Evolutionary conservation across 2,113 vertebrate species (phyloP), one percentile per base, ranked within the genome.

Genomic region (Aviceda subcristata): DNA sequence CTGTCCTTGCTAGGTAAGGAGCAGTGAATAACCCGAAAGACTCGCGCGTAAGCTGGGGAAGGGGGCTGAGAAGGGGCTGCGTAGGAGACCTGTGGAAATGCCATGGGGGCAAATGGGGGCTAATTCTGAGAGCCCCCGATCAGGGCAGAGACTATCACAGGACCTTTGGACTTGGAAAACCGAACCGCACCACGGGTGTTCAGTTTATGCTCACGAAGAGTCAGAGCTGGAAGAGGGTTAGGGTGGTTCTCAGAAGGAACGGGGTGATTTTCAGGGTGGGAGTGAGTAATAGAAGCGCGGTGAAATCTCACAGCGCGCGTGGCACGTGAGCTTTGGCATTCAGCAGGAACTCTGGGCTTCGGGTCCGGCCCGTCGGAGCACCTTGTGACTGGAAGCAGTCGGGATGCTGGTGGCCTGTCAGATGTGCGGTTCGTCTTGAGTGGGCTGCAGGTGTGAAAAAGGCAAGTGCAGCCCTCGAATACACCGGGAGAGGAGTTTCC

Each of bases 281-380:
- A 48, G 10, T 36, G 4, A 48, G 10, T 36, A 22, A 13, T 19
- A n/a, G 46, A 76, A 55, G 14, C 0, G 0, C 1, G 3, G 16
- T 88, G 62, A 64, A 38, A 29, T 64, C 15, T 51, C 18, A 21
- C 1, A 1, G 38, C 9, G 4, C 23, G 51, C 7, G 6, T n/a
- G 56, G 30, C 23, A 3, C 4, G 7, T 0, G 2, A 38, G n/a
- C 32, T 75, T 86, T 57, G n/a, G 56, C 6, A 1, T 45, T 92
- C 38, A 46, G 39, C 59, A 30, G 74, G 45, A 85, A 1, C 27
- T n/a, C 32, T 32, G 73, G 17, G 19, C 68, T 81, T 50, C 0
- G 2, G 15, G 46, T 67, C 27, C 1, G 8, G 41, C 29, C 48
- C 3, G 0, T 4, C 29, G 45, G 32, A 82, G 34, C 3, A 1